phyloP scores from a whole-genome alignment of 1,140 invertebrate genomes.

The Drosophila triauraria region DNA sequence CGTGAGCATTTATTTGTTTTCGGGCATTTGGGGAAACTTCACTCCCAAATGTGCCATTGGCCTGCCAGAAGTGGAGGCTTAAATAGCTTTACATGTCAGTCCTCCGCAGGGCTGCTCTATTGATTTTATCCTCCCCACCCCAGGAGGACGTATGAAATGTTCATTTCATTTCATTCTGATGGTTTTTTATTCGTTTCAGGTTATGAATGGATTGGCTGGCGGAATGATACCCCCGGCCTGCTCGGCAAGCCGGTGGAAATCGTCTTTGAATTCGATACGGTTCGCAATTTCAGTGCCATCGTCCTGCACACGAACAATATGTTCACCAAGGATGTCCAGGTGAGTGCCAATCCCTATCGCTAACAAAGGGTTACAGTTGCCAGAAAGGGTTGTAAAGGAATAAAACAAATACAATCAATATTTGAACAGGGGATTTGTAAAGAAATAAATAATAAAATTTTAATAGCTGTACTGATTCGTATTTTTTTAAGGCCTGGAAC shows the following conservation, averaged over 20 bases:
- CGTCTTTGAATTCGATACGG: slow-evolving; percentile 92
- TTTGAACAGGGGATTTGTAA: slow-evolving; percentile 1
- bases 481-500: neutral
- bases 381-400: neutral
- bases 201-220: slow-evolving; percentile 96
- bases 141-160: slow-evolving; percentile 35
- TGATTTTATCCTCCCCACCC: slow-evolving; percentile 47
- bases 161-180: slow-evolving; percentile 51
- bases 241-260: slow-evolving; percentile 89
- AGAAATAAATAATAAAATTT: slow-evolving; percentile 7
- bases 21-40: slow-evolving; percentile 51
- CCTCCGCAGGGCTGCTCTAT: slow-evolving; percentile 61
- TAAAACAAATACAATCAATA: neutral
- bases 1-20: slow-evolving; percentile 73
- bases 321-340: slow-evolving; percentile 89
- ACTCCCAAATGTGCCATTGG: slow-evolving; percentile 58
- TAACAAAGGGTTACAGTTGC: neutral
- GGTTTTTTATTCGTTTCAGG: slow-evolving; percentile 85
- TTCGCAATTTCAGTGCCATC: slow-evolving; percentile 91
- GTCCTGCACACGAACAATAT: slow-evolving; percentile 91
- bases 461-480: neutral
- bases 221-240: slow-evolving; percentile 88
- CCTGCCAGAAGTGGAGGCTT: slow-evolving; percentile 41
- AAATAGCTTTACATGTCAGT: slow-evolving; percentile 80
- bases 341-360: slow-evolving; percentile 68